A percentile compares a stretch with the other conserved stretches of the same genome.
phyloP scores from a whole-genome alignment of 2,797 vertebrate genomes.

The Salarias fasciatus region DNA sequence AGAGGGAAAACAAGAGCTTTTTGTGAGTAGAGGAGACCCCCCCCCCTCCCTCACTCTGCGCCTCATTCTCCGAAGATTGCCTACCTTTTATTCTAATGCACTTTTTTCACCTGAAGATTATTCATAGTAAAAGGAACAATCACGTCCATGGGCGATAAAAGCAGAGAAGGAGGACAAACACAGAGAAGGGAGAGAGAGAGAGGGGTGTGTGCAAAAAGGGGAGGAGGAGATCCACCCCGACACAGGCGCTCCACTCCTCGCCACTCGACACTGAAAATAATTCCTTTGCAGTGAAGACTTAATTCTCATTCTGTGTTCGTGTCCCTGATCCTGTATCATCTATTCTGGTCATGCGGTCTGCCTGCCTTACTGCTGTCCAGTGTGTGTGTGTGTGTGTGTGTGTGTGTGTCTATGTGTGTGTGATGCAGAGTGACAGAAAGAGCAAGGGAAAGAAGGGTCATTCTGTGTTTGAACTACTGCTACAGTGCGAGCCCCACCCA shows the following conservation, averaged over 20 bases:
- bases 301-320: constrained; percentile 76
- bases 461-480: constrained; percentile 39
- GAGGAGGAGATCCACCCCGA: constrained; percentile 28
- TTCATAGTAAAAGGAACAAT: constrained; percentile 60
- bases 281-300: constrained; percentile 75
- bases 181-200: constrained; percentile 11
- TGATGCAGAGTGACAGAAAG: constrained; percentile 37
- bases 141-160: constrained; percentile 45
- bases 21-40: constrained; percentile 39
- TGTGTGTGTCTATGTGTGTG: constrained; percentile 38
- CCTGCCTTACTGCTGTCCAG: constrained; percentile 66
- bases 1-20: constrained; percentile 60
- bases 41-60: constrained; percentile 8
- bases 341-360: constrained; percentile 73
- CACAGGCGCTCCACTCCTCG: constrained; percentile 27
- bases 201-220: constrained; percentile 38
- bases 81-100: constrained; percentile 53
- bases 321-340: constrained; percentile 69
- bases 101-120: constrained; percentile 61
- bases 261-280: constrained; percentile 65
- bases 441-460: constrained; percentile 46
- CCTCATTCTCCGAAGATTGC: constrained; percentile 42
- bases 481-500: constrained; percentile 42
- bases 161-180: constrained; percentile 11
- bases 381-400: constrained; percentile 46